A percentile compares a stretch with the other conserved stretches of the same genome.
These are phyloP conservation scores for Cassiopea andromeda DNA, from an alignment of 30 jellyfish, hydroid and myxozoan species.

Conservation along the genomic window DNA sequence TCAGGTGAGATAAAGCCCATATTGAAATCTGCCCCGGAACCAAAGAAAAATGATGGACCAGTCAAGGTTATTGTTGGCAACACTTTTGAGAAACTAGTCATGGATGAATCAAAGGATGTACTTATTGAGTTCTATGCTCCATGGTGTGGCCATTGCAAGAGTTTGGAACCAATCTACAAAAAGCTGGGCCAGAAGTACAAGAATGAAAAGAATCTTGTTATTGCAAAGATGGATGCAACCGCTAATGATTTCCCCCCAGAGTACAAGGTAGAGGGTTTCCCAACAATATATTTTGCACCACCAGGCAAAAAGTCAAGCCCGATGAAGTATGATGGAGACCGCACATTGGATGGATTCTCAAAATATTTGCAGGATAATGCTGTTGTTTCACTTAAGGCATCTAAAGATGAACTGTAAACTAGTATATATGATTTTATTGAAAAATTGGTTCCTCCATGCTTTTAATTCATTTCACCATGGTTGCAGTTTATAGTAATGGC, in stretches of 20 bases:
- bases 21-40: slow-evolving; percentile 91
- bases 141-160: slow-evolving; percentile 99
- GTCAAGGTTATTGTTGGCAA: slow-evolving; percentile 97
- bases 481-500: not conserved
- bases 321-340: slow-evolving; percentile 88
- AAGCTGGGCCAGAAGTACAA: slow-evolving; percentile 94
- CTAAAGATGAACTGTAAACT: slow-evolving; percentile 74
- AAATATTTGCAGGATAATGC: slow-evolving; percentile 86
- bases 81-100: slow-evolving; percentile 88
- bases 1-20: slow-evolving; percentile 90
- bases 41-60: slow-evolving; percentile 86
- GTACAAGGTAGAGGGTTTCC: slow-evolving; percentile 93
- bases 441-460: not conserved
- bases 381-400: slow-evolving; percentile 57
- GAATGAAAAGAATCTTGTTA: slow-evolving; percentile 83
- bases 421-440: not conserved
- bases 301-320: slow-evolving; percentile 94
- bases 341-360: slow-evolving; percentile 82
- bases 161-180: slow-evolving; percentile 85
- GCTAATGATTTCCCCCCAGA: slow-evolving; percentile 94
- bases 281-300: slow-evolving; percentile 96
- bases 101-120: slow-evolving; percentile 96
- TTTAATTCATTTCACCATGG: too few relatives aligned
- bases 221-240: slow-evolving; percentile 97
- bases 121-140: slow-evolving; percentile 99